Evolutionary conservation across 2,888 invertebrate species (phyloP).

Genomic region (Spatulosminthurus flaviceps): DNA sequence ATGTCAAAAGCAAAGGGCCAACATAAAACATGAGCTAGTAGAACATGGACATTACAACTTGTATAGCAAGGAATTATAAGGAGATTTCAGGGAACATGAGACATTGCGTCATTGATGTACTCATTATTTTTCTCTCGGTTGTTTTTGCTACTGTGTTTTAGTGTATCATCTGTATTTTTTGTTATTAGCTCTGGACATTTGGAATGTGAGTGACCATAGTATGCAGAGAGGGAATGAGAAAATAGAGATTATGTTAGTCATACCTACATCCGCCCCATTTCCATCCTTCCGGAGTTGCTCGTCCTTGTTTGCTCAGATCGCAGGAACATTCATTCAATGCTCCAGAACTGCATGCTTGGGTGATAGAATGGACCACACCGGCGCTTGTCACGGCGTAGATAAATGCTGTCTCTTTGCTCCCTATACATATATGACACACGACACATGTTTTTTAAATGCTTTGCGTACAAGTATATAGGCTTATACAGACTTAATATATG

Average conservation of each 20-base stretch:
- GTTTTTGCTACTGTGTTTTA: too few species aligned
- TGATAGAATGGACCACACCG: slow-evolving; percentile 71
- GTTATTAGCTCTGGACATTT: too few species aligned
- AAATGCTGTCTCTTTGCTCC: slow-evolving; percentile 71
- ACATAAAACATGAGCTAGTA: too few species aligned
- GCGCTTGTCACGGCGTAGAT: slow-evolving; percentile 71
- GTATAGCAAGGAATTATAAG: too few species aligned
- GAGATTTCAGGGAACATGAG: too few species aligned
- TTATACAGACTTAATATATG: too few species aligned
- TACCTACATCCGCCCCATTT: slow-evolving; percentile 72
- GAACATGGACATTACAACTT: too few species aligned
- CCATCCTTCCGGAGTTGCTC: slow-evolving; percentile 69
- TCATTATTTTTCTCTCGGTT: too few species aligned
- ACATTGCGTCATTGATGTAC: too few species aligned
- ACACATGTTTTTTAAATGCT: slow-evolving; percentile 20
- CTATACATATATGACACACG: slow-evolving; percentile 66
- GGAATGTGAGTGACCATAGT: not conserved
- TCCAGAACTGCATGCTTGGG: slow-evolving; percentile 70
- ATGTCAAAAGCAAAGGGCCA: too few species aligned
- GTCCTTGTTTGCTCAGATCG: slow-evolving; percentile 67
- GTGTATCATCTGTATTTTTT: too few species aligned
- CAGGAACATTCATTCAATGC: slow-evolving; percentile 72
- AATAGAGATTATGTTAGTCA: slow-evolving; percentile 50
- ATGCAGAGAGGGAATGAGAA: not conserved
- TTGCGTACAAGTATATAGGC: too few species aligned